Evolutionary conservation across 2,888 invertebrate species (phyloP), one percentile per base, ranked within the genome.

Genomic region (Proisotoma minuta): DNA sequence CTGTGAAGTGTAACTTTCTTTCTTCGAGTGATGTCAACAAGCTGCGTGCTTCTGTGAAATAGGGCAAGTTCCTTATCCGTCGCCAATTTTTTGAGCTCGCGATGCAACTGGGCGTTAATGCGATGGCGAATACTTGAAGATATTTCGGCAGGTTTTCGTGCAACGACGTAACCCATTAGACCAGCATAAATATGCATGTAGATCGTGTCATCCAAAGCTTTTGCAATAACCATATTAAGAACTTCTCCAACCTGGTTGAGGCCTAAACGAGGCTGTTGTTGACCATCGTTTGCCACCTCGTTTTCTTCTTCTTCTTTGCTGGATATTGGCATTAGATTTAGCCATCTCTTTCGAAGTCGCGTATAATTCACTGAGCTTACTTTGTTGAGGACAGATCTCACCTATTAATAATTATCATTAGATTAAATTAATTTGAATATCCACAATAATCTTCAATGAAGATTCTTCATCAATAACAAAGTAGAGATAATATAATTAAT

Each of bases 321-420:
- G 2, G 56, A 59, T 10, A 34, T 58, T 3, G 73, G 73, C 28
- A 73, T 62, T 28, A 73, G 60, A 60, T 63, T 69, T 39, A 70
- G 53, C 70, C 70, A 73, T 15, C 70, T 60, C 49, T 69, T 67
- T 39, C 69, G 63, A 40, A 73, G 62, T 29, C 68, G 51, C 47
- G 65, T 50, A 61, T 68, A 73, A 57, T 73, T 73, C 47, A 71
- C 53, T 22, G 73, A 69, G 60, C 70, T 70, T 34, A 73, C 68
- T 61, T 68, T 71, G 65, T 73, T 73, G 24, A 73, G 65, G 59
- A 73, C 71, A 62, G 73, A 71, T 69, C 73, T 68, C 69, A 73
- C 73, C 54, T 54, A 24, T 8, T 8, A 15, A 34, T 10, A 15
- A 34, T 10, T 63, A 62, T 23, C n/a, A 51, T 20, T 54, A 8